Percentiles rank a stretch among this genome's conserved stretches.
These are phyloP conservation scores for Phataginus tetradactyla DNA, from an alignment of 2,797 vertebrate species.

Conservation along the genomic window DNA sequence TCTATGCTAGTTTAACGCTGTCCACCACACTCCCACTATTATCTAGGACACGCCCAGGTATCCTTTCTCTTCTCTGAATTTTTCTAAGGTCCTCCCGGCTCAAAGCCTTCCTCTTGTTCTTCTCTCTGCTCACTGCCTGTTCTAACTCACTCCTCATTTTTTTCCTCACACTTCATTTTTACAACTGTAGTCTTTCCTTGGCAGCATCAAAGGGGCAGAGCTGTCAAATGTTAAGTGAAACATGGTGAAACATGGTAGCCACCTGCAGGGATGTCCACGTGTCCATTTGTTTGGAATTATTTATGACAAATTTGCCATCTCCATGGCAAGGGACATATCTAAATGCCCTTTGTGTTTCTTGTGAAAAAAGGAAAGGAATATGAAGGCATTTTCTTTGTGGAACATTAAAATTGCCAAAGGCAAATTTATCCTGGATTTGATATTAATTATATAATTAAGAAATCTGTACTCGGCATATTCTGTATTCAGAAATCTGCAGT, in stretches of 20 bases:
- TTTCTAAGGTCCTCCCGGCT: not conserved
- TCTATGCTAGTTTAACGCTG: not conserved
- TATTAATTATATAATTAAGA: conserved; percentile 31
- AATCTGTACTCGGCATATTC: not conserved
- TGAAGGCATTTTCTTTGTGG: conserved; percentile 1
- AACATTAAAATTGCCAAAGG: not conserved
- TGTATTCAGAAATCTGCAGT: not conserved
- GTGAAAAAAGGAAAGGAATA: not conserved
- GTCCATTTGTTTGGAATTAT: conserved; percentile 41
- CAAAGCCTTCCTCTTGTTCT: not conserved
- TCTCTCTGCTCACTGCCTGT: not conserved
- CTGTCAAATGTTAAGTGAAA: conserved; percentile 16
- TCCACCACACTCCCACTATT: not conserved
- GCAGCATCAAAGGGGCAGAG: not conserved
- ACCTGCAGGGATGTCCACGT: not conserved
- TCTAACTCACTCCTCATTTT: not conserved
- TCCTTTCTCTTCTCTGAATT: not conserved
- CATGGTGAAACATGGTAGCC: not conserved
- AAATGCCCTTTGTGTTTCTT: not conserved
- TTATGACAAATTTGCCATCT: not conserved
- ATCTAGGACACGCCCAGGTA: not conserved
- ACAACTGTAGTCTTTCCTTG: not conserved
- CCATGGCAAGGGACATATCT: not conserved
- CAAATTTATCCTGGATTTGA: conserved; percentile 22
- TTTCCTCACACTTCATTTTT: not conserved